phyloP scores from a whole-genome alignment of 2,113 vertebrate species.

The Stegostoma tigrinum region DNA sequence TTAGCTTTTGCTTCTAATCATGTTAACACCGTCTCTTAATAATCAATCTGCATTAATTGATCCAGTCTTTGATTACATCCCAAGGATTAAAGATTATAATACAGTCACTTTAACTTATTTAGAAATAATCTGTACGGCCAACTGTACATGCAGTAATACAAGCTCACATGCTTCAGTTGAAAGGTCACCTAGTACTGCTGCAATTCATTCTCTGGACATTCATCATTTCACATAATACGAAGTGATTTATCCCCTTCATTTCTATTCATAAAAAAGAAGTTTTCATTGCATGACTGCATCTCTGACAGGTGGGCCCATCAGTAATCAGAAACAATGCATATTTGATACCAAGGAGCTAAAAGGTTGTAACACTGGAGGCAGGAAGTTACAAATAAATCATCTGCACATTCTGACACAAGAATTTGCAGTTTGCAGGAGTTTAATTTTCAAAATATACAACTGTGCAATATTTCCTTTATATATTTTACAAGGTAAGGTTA shows the following conservation, averaged over 20 bases:
- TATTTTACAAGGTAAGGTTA: background rate
- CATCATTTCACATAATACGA: conserved; percentile 1
- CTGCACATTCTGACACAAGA: background rate
- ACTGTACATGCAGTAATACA: background rate
- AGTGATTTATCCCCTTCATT: background rate
- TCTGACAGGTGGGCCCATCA: conserved; percentile 23
- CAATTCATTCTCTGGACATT: background rate
- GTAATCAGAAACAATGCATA: conserved; percentile 22
- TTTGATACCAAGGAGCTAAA: conserved; percentile 9
- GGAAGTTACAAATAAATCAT: background rate
- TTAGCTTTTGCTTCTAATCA: background rate
- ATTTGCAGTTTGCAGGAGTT: background rate
- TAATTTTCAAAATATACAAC: background rate
- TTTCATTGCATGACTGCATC: background rate
- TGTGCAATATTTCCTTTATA: background rate
- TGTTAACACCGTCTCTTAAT: background rate
- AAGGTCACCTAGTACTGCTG: background rate
- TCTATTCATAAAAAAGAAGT: background rate
- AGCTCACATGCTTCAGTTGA: background rate
- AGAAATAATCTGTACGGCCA: background rate
- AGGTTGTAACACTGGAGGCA: conserved; percentile 13
- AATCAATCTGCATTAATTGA: background rate
- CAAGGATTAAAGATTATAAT: background rate
- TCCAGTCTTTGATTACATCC: background rate
- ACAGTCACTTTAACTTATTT: background rate